These are phyloP conservation scores for Cossypha polioptera DNA, from an alignment of 2,797 vertebrate genomes.

Conservation along the genomic window DNA sequence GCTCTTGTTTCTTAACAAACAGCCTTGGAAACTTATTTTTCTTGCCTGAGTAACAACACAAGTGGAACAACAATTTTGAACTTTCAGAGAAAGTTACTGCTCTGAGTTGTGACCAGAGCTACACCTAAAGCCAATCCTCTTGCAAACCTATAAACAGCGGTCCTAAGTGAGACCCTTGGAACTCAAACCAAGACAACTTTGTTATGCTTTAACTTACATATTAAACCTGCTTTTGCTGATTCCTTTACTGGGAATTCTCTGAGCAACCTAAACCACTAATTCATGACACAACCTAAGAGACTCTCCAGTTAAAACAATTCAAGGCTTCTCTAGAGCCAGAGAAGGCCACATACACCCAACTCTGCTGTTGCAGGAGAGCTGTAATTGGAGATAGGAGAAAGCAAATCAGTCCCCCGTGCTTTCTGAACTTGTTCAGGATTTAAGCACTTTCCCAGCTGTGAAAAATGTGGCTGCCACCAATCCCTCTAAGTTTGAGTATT, in stretches of 20 bases:
- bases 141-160: not conserved
- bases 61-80: not conserved
- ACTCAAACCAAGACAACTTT: not conserved
- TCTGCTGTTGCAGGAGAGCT: not conserved
- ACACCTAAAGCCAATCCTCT: not conserved
- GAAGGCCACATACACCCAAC: not conserved
- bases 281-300: not conserved
- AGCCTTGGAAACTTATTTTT: not conserved
- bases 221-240: not conserved
- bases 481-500: not conserved
- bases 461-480: not conserved
- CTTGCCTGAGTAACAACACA: not conserved
- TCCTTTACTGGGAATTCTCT: not conserved
- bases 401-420: not conserved
- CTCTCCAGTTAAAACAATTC: not conserved
- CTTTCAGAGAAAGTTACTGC: not conserved
- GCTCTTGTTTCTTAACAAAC: not conserved
- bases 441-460: not conserved
- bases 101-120: not conserved
- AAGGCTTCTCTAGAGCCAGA: not conserved
- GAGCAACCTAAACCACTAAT: not conserved
- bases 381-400: not conserved
- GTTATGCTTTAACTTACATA: not conserved
- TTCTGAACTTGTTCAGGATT: not conserved
- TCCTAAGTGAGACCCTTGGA: not conserved